Percentiles rank a stretch among this genome's conserved stretches.
Conservation (phyloP, 2,888 invertebrate genomes). For the Erebia ligea region DNA sequence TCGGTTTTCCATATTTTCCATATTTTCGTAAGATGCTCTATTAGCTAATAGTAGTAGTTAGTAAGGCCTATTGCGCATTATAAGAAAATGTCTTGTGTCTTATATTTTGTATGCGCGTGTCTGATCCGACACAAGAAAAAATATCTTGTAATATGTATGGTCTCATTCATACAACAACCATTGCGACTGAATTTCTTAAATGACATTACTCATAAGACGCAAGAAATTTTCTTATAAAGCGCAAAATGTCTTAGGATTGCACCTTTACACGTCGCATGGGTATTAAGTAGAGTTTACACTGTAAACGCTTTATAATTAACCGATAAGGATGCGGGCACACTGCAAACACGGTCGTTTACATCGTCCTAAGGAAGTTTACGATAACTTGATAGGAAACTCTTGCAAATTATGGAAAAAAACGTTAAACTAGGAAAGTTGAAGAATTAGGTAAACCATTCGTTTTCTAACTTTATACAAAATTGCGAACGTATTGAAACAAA, state of each 20-base stretch:
- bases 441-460: neutral
- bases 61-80: too few relatives aligned
- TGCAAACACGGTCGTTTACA: constrained; percentile 26
- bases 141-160: too few relatives aligned
- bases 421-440: neutral
- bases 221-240: too few relatives aligned
- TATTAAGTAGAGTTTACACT: constrained; percentile 20
- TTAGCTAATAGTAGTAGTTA: neutral
- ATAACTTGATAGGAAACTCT: constrained; percentile 9
- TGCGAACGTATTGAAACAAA: neutral
- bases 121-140: too few relatives aligned
- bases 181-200: too few relatives aligned
- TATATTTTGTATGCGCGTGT: too few relatives aligned
- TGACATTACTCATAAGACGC: too few relatives aligned
- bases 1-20: too few relatives aligned
- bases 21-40: neutral
- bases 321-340: constrained; percentile 39
- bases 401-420: constrained; percentile 3
- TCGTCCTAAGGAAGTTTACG: constrained; percentile 6
- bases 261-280: neutral
- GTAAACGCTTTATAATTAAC: constrained; percentile 35
- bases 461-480: neutral
- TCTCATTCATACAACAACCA: too few relatives aligned
- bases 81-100: too few relatives aligned
- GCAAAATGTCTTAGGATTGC: too few relatives aligned